phyloP scores from a whole-genome alignment of 35 echinoderm and acorn worm species.

The Lytechinus variegatus region DNA sequence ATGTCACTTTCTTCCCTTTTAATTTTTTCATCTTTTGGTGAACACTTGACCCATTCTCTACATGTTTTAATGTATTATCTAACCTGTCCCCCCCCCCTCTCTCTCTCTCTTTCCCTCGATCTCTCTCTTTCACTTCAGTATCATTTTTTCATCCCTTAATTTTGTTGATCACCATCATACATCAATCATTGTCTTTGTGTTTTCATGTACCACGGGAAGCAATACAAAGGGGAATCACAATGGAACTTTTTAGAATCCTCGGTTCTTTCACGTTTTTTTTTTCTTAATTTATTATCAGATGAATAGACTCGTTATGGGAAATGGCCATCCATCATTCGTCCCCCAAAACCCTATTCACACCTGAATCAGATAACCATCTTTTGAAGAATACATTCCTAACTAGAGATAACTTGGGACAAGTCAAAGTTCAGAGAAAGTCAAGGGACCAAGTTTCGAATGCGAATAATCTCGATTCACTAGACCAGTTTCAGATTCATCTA shows the following conservation, averaged over 20 bases:
- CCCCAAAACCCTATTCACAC: neutral
- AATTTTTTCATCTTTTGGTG: too few relatives aligned
- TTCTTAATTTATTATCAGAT: neutral
- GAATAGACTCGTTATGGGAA: neutral
- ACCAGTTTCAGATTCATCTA: too few relatives aligned
- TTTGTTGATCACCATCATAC: neutral
- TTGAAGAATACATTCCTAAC: too few relatives aligned
- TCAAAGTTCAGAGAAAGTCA: too few relatives aligned
- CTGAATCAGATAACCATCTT: too few relatives aligned
- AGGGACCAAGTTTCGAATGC: too few relatives aligned
- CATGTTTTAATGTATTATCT: too few relatives aligned
- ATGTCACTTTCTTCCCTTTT: too few relatives aligned
- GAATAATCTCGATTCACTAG: too few relatives aligned
- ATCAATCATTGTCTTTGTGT: neutral
- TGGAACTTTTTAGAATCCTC: neutral
- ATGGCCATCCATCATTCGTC: neutral
- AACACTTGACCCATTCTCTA: too few relatives aligned
- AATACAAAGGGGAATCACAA: neutral
- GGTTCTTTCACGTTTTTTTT: neutral
- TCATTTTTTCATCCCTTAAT: neutral
- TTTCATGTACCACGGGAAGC: neutral
- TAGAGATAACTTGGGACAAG: too few relatives aligned
- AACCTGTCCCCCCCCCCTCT: too few relatives aligned
- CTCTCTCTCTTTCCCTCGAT: neutral
- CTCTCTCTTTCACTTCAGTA: neutral